Conservation (phyloP, 2,797 vertebrate species). For the Gallinago stenura region DNA sequence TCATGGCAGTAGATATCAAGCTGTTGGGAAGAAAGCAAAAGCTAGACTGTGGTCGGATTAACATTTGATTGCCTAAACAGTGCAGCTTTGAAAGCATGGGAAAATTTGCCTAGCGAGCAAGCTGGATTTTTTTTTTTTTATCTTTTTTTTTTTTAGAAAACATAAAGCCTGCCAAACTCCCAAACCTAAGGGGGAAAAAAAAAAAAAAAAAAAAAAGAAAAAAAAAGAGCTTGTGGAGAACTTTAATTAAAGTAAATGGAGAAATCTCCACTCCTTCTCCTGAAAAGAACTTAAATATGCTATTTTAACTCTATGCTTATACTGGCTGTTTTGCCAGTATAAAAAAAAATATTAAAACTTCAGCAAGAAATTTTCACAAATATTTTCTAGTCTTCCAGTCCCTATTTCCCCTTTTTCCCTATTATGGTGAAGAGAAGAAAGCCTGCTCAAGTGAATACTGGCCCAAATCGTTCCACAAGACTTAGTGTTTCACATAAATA, state of each 20-base stretch:
- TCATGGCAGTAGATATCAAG: conserved; percentile 63
- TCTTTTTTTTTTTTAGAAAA: conserved; percentile 44
- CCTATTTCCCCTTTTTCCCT: not conserved
- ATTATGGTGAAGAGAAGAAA: not conserved
- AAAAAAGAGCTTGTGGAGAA: conserved; percentile 23
- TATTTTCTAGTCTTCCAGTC: not conserved
- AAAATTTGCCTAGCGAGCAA: conserved; percentile 50
- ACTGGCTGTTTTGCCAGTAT: not conserved
- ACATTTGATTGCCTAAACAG: conserved; percentile 66
- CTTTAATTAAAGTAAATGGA: conserved; percentile 43
- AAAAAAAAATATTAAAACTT: not conserved
- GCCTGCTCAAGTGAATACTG: not conserved
- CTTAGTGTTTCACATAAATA: conserved; percentile 4
- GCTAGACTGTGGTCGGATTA: conserved; percentile 70
- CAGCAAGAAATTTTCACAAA: not conserved
- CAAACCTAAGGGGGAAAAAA: conserved; percentile 23
- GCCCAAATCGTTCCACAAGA: not conserved
- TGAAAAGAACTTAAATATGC: not conserved
- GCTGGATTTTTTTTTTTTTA: conserved; percentile 31
- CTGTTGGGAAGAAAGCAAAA: conserved; percentile 73
- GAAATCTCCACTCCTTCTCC: not conserved
- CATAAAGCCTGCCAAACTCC: conserved; percentile 46
- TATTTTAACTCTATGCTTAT: not conserved
- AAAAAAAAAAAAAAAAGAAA: not conserved
- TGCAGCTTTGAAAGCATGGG: conserved; percentile 58